Evolutionary conservation across 2,888 invertebrate genomes (phyloP).

Genomic region (Scotopteryx bipunctaria): DNA sequence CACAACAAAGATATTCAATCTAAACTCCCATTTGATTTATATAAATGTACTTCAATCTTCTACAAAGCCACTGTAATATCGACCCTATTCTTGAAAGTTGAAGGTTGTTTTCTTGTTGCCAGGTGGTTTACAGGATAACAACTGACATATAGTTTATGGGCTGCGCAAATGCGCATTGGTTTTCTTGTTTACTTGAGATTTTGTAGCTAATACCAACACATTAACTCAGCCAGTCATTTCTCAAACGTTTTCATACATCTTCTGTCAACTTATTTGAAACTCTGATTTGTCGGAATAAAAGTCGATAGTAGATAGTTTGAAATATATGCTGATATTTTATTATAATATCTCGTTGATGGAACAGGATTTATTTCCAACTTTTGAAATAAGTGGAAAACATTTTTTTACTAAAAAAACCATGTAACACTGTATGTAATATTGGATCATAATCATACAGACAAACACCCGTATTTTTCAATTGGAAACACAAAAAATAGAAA

Average conservation of each 20-base stretch:
- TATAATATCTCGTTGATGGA: too few species aligned
- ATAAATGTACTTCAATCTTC: neutral
- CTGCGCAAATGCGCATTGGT: slow-evolving; percentile 39
- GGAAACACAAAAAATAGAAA: too few species aligned
- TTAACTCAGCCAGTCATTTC: neutral
- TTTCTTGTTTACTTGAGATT: slow-evolving; percentile 26
- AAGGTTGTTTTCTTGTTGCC: neutral
- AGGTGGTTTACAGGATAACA: slow-evolving; percentile 30
- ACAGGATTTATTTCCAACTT: too few species aligned
- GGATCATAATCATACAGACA: too few species aligned
- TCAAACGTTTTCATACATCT: neutral
- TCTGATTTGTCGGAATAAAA: too few species aligned
- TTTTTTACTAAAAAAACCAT: too few species aligned
- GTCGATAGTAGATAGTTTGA: too few species aligned
- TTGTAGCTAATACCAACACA: slow-evolving; percentile 19
- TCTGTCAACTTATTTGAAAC: neutral
- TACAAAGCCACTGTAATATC: neutral
- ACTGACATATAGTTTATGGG: slow-evolving; percentile 40
- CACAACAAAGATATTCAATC: slow-evolving; percentile 14
- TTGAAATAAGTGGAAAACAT: too few species aligned
- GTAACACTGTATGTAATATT: too few species aligned
- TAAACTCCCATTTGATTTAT: slow-evolving; percentile 13
- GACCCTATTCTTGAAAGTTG: neutral
- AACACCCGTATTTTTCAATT: too few species aligned
- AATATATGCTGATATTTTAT: too few species aligned